A percentile compares a stretch with the other conserved stretches of the same genome.
Conservation (phyloP, 2,113 vertebrate genomes). For the Elephas maximus region DNA sequence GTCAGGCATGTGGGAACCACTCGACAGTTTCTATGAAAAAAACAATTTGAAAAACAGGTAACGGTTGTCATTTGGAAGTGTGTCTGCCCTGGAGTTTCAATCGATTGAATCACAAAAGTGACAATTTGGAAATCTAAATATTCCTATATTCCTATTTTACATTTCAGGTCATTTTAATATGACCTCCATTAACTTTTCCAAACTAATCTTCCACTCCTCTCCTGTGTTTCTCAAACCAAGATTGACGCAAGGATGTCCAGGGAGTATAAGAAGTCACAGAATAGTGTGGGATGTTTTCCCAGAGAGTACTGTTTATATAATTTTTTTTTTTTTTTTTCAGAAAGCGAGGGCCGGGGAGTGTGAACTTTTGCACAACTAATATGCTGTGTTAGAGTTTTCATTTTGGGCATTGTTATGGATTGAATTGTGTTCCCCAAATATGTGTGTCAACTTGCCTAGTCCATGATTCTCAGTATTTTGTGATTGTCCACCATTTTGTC, state of each 20-base stretch:
- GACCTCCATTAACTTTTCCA: background rate
- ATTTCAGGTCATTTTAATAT: background rate
- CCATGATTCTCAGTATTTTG: no score
- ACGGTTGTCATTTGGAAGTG: background rate
- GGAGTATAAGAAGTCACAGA: slow-evolving; percentile 3
- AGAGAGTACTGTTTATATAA: slow-evolving; percentile 31
- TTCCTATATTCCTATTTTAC: background rate
- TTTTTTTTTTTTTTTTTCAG: background rate
- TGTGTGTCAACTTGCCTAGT: no score
- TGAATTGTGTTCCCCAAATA: no score
- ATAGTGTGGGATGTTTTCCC: background rate
- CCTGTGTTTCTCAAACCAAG: slow-evolving; percentile 1
- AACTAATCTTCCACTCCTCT: slow-evolving; percentile 7
- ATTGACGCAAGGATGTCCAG: slow-evolving; percentile 42
- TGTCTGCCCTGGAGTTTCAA: background rate
- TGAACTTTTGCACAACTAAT: slow-evolving; percentile 20
- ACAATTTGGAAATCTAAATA: background rate
- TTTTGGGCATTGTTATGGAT: background rate
- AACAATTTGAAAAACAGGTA: background rate
- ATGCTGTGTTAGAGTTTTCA: slow-evolving; percentile 31
- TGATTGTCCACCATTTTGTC: no score
- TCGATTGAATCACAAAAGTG: background rate
- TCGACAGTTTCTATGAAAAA: background rate
- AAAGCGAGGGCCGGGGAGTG: background rate
- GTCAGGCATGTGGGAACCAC: background rate